Conservation (phyloP, 1,140 invertebrate genomes). For the Zeugodacus cucurbitae region DNA sequence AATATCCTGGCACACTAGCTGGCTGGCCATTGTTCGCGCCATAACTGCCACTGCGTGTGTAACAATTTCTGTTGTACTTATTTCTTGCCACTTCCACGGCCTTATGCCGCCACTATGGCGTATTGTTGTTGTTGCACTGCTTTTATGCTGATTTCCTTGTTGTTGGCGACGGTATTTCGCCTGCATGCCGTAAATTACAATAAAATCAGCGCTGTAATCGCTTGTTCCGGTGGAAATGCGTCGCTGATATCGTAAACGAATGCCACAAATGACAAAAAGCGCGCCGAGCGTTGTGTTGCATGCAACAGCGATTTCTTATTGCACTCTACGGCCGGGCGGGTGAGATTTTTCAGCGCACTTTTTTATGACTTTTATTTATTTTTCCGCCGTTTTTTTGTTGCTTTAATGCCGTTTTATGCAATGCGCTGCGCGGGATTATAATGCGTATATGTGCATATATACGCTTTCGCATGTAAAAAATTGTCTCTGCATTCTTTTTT, state of each 20-base stretch:
- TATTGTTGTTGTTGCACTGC: background rate
- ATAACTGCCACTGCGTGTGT: background rate
- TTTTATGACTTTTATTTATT: background rate
- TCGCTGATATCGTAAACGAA: background rate
- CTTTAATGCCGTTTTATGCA: constrained; percentile 6
- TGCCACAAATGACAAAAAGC: background rate
- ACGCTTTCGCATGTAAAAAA: background rate
- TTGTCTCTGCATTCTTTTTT: background rate
- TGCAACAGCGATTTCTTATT: background rate
- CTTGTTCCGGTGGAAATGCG: constrained; percentile 35
- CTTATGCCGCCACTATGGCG: background rate
- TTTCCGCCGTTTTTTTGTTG: background rate
- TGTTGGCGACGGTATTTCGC: constrained; percentile 17
- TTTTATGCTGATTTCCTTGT: constrained; percentile 17
- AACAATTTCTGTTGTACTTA: background rate
- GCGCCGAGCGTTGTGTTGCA: background rate
- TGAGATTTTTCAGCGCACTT: background rate
- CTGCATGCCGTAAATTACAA: constrained; percentile 18
- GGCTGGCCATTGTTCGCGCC: background rate
- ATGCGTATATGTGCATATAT: background rate
- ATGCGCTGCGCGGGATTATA: background rate
- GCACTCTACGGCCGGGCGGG: too few species aligned
- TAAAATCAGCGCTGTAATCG: constrained; percentile 30
- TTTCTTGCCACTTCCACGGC: background rate
- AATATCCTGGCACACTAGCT: constrained; percentile 14